A percentile compares a stretch with the other conserved stretches of the same genome.
These are phyloP conservation scores for Neodiprion virginianus DNA, from an alignment of 1,140 invertebrate species.

Conservation along the genomic window DNA sequence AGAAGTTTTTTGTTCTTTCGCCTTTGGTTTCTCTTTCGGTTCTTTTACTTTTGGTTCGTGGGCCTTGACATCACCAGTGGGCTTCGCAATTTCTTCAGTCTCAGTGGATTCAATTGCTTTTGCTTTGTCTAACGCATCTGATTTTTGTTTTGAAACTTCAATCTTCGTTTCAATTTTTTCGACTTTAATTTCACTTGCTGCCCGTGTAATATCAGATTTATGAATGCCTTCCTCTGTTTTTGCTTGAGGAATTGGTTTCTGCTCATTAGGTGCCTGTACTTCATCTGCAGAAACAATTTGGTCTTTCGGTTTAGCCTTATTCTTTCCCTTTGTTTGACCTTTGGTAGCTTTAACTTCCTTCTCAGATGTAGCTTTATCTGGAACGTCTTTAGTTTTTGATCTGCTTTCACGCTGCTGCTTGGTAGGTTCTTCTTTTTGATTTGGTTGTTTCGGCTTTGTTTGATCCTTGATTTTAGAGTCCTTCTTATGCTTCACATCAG, in stretches of 20 bases:
- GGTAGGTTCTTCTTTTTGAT: slow-evolving; percentile 16
- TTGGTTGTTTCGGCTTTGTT: slow-evolving; percentile 16
- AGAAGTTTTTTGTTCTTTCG: slow-evolving; percentile 13
- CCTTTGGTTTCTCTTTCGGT: slow-evolving; percentile 15
- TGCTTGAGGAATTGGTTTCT: background rate
- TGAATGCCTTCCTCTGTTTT: background rate
- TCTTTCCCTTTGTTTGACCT: slow-evolving; percentile 41
- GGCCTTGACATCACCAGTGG: background rate
- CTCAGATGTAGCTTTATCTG: slow-evolving; percentile 23
- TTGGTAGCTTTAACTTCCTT: slow-evolving; percentile 7
- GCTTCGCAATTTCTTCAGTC: background rate
- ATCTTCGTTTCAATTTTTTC: background rate
- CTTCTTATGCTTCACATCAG: background rate
- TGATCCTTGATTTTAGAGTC: slow-evolving; percentile 3
- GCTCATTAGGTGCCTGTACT: background rate
- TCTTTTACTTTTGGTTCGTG: background rate
- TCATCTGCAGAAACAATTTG: background rate
- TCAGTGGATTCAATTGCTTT: slow-evolving; percentile 18
- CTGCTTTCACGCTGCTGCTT: background rate
- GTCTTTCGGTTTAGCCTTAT: slow-evolving; percentile 9
- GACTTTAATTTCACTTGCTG: background rate
- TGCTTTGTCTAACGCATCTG: background rate
- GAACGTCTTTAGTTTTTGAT: slow-evolving; percentile 25
- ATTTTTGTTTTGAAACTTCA: background rate
- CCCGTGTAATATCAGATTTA: background rate